Evolutionary conservation across 2,888 invertebrate genomes (phyloP).

Genomic region (Dioctria rufipes): DNA sequence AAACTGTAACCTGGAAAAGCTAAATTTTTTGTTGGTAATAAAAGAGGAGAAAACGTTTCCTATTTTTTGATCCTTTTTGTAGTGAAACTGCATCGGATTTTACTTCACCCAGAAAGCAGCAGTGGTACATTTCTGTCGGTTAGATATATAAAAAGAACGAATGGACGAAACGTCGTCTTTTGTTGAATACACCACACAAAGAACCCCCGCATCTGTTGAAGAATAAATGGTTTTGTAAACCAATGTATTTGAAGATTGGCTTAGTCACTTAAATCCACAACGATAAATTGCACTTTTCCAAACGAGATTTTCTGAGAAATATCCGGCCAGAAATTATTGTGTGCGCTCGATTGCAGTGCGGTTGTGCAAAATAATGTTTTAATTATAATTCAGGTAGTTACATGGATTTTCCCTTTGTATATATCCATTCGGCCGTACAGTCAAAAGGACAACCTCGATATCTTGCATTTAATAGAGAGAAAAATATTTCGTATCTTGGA

Average conservation of each 20-base stretch:
- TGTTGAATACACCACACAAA: neutral
- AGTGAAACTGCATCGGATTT: slow-evolving; percentile 1
- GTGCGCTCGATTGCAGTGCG: no score
- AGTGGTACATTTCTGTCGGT: neutral
- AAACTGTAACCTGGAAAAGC: neutral
- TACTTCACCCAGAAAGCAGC: neutral
- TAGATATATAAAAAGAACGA: neutral
- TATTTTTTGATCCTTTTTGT: slow-evolving; percentile 8
- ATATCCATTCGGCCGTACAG: no score
- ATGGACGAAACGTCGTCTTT: neutral
- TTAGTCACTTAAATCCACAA: neutral
- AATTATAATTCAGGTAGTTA: no score
- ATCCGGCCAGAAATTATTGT: no score
- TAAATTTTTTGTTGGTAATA: slow-evolving; percentile 16
- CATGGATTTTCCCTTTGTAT: no score
- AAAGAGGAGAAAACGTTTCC: slow-evolving; percentile 6
- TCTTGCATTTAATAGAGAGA: no score
- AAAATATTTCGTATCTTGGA: no score
- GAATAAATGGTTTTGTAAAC: neutral
- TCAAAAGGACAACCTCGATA: no score
- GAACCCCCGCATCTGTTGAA: neutral
- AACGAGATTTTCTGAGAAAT: neutral
- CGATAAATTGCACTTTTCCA: neutral
- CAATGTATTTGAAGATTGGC: neutral
- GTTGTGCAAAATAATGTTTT: no score